These are phyloP conservation scores for Microplitis mediator DNA, from an alignment of 1,140 invertebrate genomes.

Conservation along the genomic window DNA sequence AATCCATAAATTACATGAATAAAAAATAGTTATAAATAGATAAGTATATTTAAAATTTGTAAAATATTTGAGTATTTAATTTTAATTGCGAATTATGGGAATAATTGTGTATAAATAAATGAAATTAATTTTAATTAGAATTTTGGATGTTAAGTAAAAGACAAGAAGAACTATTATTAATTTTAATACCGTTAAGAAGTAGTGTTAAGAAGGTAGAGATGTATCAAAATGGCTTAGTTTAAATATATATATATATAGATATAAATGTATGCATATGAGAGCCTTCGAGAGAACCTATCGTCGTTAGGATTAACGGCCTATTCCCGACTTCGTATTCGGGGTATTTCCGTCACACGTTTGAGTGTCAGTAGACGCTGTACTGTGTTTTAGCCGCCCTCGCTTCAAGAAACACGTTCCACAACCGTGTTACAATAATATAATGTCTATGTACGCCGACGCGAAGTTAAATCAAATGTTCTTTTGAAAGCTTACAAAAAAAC, in stretches of 20 bases:
- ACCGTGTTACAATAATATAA: neutral
- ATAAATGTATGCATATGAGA: neutral
- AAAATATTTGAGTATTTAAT: too few relatives aligned
- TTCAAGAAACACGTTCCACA: neutral
- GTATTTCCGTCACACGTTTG: conserved; percentile 6
- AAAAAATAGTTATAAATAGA: neutral
- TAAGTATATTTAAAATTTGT: too few relatives aligned
- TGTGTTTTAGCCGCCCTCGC: neutral
- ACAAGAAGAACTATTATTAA: too few relatives aligned
- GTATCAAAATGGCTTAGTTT: too few relatives aligned
- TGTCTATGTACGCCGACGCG: neutral
- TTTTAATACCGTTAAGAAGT: too few relatives aligned
- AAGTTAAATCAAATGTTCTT: neutral
- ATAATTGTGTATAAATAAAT: too few relatives aligned
- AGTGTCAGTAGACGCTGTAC: neutral
- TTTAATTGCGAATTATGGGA: too few relatives aligned
- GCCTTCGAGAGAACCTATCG: neutral
- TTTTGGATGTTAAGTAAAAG: too few relatives aligned
- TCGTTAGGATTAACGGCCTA: conserved; percentile 12
- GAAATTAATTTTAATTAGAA: too few relatives aligned
- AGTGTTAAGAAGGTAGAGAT: too few relatives aligned
- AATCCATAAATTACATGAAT: neutral
- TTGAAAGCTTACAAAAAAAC: neutral
- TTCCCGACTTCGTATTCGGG: conserved; percentile 5
- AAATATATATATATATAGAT: too few relatives aligned